Evolutionary conservation across 1,140 invertebrate genomes (phyloP).

Genomic region (Lysiphlebus fabarum): DNA sequence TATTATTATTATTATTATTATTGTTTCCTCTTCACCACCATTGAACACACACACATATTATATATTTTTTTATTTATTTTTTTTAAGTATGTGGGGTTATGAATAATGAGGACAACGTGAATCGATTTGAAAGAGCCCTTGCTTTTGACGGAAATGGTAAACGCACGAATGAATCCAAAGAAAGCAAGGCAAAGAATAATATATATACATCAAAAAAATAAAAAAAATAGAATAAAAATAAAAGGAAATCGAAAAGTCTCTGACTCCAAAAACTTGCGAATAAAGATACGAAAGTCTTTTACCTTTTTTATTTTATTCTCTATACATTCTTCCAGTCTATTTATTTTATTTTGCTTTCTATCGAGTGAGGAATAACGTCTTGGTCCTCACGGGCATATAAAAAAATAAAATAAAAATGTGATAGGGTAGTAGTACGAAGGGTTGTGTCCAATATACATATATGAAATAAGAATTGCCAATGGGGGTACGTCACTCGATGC

Average conservation of each 20-base stretch:
- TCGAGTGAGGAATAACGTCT: conserved; percentile 5
- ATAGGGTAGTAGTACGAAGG: too few relatives aligned
- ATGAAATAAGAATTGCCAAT: too few relatives aligned
- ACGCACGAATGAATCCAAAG: conserved; percentile 5
- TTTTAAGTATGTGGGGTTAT: not conserved
- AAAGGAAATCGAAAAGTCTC: conserved; percentile 12
- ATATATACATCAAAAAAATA: too few relatives aligned
- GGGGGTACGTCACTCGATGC: conserved; percentile 1
- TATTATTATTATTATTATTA: too few relatives aligned
- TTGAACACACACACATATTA: too few relatives aligned
- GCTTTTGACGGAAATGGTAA: conserved; percentile 1
- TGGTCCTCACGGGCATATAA: not conserved
- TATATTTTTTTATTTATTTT: too few relatives aligned
- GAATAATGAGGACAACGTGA: conserved; percentile 15
- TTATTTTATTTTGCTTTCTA: not conserved
- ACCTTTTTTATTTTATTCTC: conserved; percentile 3
- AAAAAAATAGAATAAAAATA: not conserved
- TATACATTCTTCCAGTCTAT: not conserved
- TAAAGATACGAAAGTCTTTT: too few relatives aligned
- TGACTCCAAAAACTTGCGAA: conserved; percentile 1
- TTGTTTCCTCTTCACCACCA: too few relatives aligned
- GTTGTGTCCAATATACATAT: too few relatives aligned
- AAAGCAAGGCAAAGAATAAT: too few relatives aligned
- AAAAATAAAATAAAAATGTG: too few relatives aligned
- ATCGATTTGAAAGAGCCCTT: conserved; percentile 1